A percentile compares a stretch with the other conserved stretches of the same genome.
These are phyloP conservation scores for Sterrhoptilus dennistouni DNA, from an alignment of 2,113 vertebrate genomes.

Conservation along the genomic window DNA sequence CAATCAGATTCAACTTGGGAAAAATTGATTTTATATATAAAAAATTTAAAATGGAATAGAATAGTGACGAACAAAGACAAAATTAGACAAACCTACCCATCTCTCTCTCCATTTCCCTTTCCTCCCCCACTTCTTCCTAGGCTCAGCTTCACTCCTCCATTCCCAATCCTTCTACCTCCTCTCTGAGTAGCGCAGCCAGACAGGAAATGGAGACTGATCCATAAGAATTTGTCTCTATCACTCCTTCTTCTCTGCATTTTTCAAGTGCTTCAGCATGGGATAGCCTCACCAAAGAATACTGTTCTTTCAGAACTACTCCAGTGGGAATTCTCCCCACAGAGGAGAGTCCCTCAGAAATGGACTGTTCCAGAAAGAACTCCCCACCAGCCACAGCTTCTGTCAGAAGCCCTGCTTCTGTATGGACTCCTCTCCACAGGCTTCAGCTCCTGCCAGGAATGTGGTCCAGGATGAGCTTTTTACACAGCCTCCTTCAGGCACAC, in stretches of 20 bases:
- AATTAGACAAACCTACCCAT: neutral
- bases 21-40: neutral
- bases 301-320: neutral
- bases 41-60: neutral
- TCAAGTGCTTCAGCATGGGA: neutral
- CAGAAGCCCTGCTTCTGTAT: neutral
- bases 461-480: neutral
- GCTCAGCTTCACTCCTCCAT: neutral
- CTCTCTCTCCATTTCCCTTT: accelerated
- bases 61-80: neutral
- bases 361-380: neutral
- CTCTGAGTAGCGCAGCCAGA: neutral
- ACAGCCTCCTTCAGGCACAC: neutral
- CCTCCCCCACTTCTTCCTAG: accelerated
- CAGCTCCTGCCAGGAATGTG: neutral
- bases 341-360: neutral
- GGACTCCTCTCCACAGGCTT: neutral
- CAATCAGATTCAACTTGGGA: neutral
- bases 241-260: neutral
- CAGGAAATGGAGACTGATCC: neutral
- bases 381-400: neutral
- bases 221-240: neutral
- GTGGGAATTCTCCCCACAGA: neutral
- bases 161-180: neutral
- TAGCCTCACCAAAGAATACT: neutral